phyloP scores from a whole-genome alignment of 2,888 invertebrate genomes.

The Ophion ventricosus region DNA sequence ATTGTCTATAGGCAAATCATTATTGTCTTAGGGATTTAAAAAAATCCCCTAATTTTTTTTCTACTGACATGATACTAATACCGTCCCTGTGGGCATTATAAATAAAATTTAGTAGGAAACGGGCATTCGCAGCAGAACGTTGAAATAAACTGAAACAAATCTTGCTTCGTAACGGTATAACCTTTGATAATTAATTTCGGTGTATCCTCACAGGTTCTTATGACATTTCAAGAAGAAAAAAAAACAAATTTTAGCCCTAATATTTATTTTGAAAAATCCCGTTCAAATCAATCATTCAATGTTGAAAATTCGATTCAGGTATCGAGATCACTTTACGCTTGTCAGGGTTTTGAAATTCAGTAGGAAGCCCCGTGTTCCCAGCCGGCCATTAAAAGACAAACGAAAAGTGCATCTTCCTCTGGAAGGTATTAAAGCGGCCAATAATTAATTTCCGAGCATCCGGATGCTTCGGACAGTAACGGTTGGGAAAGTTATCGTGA shows the following conservation, averaged over 20 bases:
- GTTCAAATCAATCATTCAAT: no score
- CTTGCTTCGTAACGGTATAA: no score
- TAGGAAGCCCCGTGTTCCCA: conserved; percentile 18
- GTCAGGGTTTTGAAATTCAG: neutral
- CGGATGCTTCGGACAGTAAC: conserved; percentile 2
- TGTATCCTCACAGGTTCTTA: neutral
- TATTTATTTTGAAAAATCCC: no score
- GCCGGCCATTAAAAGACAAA: conserved; percentile 14
- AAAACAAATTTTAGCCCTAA: neutral
- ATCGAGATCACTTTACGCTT: neutral
- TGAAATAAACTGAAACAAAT: no score
- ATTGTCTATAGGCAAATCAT: no score
- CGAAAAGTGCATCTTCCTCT: conserved; percentile 1
- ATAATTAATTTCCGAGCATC: conserved; percentile 37
- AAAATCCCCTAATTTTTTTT: no score
- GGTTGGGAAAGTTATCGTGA: conserved; percentile 36
- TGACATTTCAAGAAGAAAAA: neutral
- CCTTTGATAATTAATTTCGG: no score
- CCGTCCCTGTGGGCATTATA: no score
- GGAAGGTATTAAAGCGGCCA: conserved; percentile 1
- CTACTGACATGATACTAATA: no score
- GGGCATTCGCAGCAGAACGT: no score
- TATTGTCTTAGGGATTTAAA: no score
- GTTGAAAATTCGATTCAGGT: neutral
- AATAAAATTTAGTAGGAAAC: no score